Evolutionary conservation across 2,888 invertebrate genomes (phyloP).

Genomic region (Micoletzkya japonica): DNA sequence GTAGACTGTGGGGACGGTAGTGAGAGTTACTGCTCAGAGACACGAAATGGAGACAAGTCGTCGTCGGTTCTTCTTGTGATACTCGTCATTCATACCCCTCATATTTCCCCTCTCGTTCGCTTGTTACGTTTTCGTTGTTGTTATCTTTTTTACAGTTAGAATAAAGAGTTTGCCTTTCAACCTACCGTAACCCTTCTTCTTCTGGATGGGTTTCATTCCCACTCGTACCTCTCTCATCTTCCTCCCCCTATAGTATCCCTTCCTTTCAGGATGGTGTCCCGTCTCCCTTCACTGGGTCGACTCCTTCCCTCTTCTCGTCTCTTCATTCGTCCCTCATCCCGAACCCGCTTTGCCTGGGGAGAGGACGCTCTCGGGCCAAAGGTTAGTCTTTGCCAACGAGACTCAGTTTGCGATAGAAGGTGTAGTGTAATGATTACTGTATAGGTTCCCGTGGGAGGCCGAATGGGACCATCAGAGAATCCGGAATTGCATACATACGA

Average conservation of each 20-base stretch:
- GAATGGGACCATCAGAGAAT: slow-evolving; percentile 52
- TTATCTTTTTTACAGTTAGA: neutral
- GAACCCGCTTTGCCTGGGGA: slow-evolving; percentile 49
- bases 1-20: neutral
- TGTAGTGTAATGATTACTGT: neutral
- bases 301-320: neutral
- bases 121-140: slow-evolving; percentile 29
- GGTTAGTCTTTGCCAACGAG: neutral
- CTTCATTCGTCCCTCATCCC: neutral
- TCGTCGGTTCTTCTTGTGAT: slow-evolving; percentile 84
- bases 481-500: slow-evolving; percentile 58
- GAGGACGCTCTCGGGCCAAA: slow-evolving; percentile 48
- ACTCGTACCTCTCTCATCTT: too few relatives aligned
- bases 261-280: neutral
- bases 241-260: neutral
- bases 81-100: too few relatives aligned
- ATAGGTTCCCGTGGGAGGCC: slow-evolving; percentile 51
- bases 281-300: neutral
- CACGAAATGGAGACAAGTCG: slow-evolving; percentile 92
- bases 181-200: slow-evolving; percentile 6
- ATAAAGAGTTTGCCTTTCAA: neutral
- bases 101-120: neutral
- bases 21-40: too few relatives aligned
- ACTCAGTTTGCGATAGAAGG: neutral
- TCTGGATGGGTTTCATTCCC: too few relatives aligned